These are phyloP conservation scores for Anser brachyrhynchus DNA, from an alignment of 2,113 vertebrate species.

Conservation along the genomic window DNA sequence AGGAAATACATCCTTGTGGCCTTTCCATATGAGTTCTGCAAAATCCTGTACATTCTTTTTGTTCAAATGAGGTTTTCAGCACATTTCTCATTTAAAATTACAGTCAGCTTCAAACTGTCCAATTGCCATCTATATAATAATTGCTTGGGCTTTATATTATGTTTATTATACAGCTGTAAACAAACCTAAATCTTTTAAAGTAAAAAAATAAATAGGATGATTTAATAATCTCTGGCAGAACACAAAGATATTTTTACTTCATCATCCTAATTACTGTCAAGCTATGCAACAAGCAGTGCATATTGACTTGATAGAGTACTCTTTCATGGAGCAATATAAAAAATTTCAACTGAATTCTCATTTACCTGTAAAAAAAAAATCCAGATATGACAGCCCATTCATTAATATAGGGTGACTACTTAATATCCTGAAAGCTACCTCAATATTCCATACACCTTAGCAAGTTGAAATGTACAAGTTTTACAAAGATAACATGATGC, in stretches of 20 bases:
- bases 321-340: not conserved
- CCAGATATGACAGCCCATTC: not conserved
- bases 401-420: not conserved
- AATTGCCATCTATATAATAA: not conserved
- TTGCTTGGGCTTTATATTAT: not conserved
- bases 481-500: not conserved
- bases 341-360: not conserved
- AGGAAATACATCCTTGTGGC: not conserved
- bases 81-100: not conserved
- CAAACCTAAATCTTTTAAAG: not conserved
- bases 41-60: not conserved
- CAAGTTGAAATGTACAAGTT: not conserved
- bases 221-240: constrained; percentile 13
- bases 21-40: not conserved
- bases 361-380: not conserved
- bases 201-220: not conserved
- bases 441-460: not conserved
- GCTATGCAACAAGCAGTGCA: not conserved
- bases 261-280: not conserved
- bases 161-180: not conserved
- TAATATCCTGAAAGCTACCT: not conserved
- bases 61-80: not conserved
- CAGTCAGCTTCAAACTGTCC: not conserved
- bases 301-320: not conserved
- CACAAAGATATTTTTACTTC: not conserved